Conservation (phyloP, 92 coral and sea anemone genomes). For the Bergia puertoricense region DNA sequence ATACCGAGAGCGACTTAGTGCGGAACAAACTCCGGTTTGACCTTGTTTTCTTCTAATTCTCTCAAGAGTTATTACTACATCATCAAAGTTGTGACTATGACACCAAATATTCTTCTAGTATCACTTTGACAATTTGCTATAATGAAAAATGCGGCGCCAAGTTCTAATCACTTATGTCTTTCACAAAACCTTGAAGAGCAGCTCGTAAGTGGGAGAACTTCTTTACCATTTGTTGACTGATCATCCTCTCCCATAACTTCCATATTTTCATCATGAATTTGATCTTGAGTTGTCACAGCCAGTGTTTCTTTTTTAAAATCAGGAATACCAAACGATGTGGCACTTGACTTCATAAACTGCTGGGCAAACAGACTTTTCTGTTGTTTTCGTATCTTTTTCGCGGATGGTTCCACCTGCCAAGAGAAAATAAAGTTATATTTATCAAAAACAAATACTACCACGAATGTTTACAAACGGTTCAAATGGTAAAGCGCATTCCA, state of each 20-base stretch:
- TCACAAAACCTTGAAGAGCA: background rate
- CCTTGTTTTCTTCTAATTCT: background rate
- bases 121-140: too few relatives aligned
- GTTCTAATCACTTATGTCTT: too few relatives aligned
- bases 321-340: conserved; percentile 75
- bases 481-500: too few relatives aligned
- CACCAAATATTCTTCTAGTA: background rate
- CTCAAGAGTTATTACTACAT: background rate
- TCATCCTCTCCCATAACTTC: background rate
- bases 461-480: too few relatives aligned
- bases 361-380: conserved; percentile 89
- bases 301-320: background rate
- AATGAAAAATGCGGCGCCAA: background rate
- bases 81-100: background rate
- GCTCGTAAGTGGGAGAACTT: too few relatives aligned
- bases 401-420: conserved; percentile 33
- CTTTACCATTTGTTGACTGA: background rate
- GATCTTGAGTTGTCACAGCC: background rate
- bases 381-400: conserved; percentile 20
- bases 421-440: background rate
- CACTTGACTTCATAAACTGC: conserved; percentile 82
- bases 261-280: conserved; percentile 18
- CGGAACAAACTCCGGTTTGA: too few relatives aligned
- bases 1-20: background rate
- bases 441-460: background rate